These are phyloP conservation scores for Tenthredo notha DNA, from an alignment of 2,888 invertebrate genomes.

Conservation along the genomic window DNA sequence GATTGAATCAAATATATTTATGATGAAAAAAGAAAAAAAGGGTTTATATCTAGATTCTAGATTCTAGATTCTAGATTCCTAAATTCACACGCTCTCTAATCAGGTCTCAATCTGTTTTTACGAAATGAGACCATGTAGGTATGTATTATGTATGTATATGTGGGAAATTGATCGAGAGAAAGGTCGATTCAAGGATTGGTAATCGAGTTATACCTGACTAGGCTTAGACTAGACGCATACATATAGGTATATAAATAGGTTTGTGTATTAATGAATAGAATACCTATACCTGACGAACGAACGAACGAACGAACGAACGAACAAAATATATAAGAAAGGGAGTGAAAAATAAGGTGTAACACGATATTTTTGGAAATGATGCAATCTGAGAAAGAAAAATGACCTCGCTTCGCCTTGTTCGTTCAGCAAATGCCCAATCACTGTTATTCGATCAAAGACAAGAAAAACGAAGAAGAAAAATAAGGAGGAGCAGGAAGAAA, in stretches of 20 bases:
- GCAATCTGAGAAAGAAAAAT: constrained; percentile 41
- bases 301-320: no score
- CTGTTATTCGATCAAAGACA: constrained; percentile 31
- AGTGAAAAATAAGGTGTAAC: not conserved
- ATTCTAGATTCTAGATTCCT: not conserved
- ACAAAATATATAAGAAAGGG: not conserved
- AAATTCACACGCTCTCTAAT: constrained; percentile 17
- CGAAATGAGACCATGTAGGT: not conserved
- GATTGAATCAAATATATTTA: no score
- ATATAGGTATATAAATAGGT: not conserved
- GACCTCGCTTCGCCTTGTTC: constrained; percentile 23
- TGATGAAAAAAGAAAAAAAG: not conserved
- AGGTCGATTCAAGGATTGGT: constrained; percentile 34
- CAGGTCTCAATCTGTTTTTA: not conserved
- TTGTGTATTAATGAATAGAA: not conserved
- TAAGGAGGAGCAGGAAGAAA: not conserved
- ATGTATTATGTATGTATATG: not conserved
- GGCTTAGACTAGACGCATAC: not conserved
- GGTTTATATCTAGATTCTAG: no score
- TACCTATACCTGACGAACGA: not conserved
- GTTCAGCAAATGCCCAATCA: constrained; percentile 25
- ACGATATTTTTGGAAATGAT: constrained; percentile 45
- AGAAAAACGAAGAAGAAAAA: not conserved
- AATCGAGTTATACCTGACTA: not conserved
- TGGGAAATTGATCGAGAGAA: constrained; percentile 14